Evolutionary conservation across 1,140 invertebrate species (phyloP), one percentile per base, ranked within the genome.

Genomic region (Drosophila sp.): DNA sequence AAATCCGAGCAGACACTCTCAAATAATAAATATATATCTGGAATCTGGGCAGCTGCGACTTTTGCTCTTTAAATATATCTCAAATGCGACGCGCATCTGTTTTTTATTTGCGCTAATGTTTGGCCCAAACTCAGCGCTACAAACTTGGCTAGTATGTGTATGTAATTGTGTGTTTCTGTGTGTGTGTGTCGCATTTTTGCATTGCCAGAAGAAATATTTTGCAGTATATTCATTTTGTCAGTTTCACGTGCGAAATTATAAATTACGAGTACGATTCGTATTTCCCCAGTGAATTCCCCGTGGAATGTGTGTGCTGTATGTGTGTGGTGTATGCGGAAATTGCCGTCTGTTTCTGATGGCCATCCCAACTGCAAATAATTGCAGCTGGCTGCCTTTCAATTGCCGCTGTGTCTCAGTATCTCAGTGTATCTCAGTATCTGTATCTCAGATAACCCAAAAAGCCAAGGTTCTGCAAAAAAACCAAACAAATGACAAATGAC

Each of bases 241-340:
- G 79, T 73, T 89, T 83, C 83, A 89, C 83, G 83, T 87, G 82
- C 79, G 72, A 87, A 87, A 89, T 89, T 87, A 82, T 87, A 83
- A 87, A 87, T 89, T 82, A 62, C 57, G 57, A 43, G 51, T 36
- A n/a, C n/a, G n/a, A n/a, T n/a, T n/a, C n/a, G n/a, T n/a, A 65
- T 70, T 78, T 65, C 27, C 63, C 62, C 40, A 29, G 48, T 65
- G 51, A 58, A 67, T 56, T 78, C 38, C 36, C 32, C 38, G 32
- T 43, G 62, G 4, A 9, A 6, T 56, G 27, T 11, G 4, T 29
- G 18, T 48, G 29, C 51, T 18, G 4, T n/a, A 6, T 54, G 59
- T 1, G 14, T 41, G 27, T 64, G 16, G 14, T 29, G 25, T 34
- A 43, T 46, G 57, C 62, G 72, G 74, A 76, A 59, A 74, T 64